A percentile compares a stretch with the other conserved stretches of the same genome.
phyloP scores from a whole-genome alignment of 2,113 vertebrate genomes.

The Sciurus niger region DNA sequence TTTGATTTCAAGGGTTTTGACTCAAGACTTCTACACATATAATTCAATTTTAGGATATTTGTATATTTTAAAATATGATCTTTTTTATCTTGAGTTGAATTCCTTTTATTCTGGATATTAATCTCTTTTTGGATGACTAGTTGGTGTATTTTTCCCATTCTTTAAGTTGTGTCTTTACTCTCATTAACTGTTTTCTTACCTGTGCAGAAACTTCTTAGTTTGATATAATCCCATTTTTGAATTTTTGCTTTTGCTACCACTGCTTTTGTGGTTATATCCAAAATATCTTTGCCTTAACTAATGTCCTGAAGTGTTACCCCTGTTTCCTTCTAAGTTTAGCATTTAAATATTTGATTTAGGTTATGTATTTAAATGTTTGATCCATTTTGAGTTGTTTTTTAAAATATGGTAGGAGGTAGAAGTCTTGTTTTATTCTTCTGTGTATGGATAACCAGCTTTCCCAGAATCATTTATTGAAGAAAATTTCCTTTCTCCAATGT shows the following conservation, averaged over 20 bases:
- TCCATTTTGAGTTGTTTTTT: not conserved
- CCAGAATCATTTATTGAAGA: not conserved
- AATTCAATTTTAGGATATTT: not conserved
- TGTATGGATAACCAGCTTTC: not conserved
- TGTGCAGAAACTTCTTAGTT: not conserved
- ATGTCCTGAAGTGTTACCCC: not conserved
- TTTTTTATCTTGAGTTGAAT: not conserved
- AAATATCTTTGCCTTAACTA: not conserved
- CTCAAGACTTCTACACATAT: not conserved
- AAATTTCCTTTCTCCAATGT: not conserved
- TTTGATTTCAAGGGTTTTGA: conserved; percentile 1
- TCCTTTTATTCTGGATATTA: not conserved
- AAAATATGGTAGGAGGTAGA: not conserved
- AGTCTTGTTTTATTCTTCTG: not conserved
- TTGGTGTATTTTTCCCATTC: not conserved
- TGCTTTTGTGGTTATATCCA: not conserved
- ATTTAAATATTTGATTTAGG: not conserved
- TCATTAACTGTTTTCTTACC: too few relatives aligned
- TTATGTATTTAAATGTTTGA: not conserved
- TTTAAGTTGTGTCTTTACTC: not conserved
- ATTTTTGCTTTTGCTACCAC: not conserved
- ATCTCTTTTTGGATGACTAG: not conserved
- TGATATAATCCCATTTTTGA: not conserved
- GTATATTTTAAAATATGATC: not conserved
- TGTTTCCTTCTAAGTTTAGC: not conserved